Conservation (phyloP, 2,113 vertebrate genomes). For the Otus sunia region DNA sequence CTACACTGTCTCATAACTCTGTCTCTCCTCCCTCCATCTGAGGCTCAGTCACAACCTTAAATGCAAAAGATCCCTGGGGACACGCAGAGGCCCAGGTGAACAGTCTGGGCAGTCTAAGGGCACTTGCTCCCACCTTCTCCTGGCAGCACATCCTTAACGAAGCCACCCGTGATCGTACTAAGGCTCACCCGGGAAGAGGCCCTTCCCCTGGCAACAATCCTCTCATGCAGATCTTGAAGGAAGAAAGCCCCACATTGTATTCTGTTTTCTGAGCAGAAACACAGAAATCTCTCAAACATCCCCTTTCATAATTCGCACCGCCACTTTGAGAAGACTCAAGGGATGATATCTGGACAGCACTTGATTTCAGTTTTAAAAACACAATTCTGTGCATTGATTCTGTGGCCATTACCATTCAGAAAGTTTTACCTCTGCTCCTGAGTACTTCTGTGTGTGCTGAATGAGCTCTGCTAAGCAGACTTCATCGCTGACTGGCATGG, state of each 20-base stretch:
- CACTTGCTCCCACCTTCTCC: background rate
- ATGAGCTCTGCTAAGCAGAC: constrained; percentile 83
- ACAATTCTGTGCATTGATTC: rapidly evolving
- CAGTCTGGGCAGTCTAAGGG: background rate
- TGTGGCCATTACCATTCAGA: background rate
- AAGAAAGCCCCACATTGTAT: background rate
- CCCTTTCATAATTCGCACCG: background rate
- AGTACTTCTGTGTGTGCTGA: constrained; percentile 83
- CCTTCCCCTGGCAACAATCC: background rate
- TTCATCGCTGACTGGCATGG: constrained; percentile 81
- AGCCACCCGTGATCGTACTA: rapidly evolving
- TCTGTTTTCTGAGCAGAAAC: background rate
- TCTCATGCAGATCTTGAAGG: background rate
- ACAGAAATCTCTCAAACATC: background rate
- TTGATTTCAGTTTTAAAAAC: background rate
- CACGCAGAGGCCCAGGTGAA: background rate
- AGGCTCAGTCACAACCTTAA: background rate
- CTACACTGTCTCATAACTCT: background rate
- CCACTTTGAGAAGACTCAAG: background rate
- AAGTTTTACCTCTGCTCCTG: constrained; percentile 90
- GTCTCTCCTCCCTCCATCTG: background rate
- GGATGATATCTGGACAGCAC: background rate
- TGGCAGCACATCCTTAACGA: background rate
- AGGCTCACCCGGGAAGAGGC: background rate
- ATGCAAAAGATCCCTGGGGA: background rate